Conservation (phyloP, 1,140 invertebrate species). For the Protaetia brevitarsis region DNA sequence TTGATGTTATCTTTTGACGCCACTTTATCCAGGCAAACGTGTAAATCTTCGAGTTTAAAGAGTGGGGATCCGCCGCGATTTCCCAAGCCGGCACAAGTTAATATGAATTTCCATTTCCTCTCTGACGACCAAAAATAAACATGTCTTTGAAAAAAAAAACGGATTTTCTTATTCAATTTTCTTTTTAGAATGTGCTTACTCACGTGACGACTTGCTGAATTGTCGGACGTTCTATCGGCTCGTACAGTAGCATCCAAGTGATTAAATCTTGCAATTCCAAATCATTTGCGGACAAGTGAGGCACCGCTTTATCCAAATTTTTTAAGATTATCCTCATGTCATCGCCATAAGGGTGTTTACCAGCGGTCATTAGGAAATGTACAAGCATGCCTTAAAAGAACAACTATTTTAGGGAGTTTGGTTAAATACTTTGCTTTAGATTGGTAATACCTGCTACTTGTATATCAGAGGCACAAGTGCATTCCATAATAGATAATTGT, state of each 20-base stretch:
- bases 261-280: constrained; percentile 43
- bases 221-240: constrained; percentile 41
- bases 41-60: constrained; percentile 30
- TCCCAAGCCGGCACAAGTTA: constrained; percentile 42
- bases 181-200: constrained; percentile 12
- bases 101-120: constrained; percentile 46
- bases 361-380: constrained; percentile 45
- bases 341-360: constrained; percentile 45
- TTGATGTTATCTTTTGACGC: constrained; percentile 36
- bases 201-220: constrained; percentile 45
- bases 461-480: constrained; percentile 43
- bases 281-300: constrained; percentile 28
- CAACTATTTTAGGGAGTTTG: background rate
- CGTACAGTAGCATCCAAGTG: constrained; percentile 45
- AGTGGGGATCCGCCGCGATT: constrained; percentile 27
- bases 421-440: background rate
- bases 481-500: constrained; percentile 34
- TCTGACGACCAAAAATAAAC: constrained; percentile 45
- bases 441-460: constrained; percentile 39
- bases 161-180: background rate
- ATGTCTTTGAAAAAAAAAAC: constrained; percentile 38
- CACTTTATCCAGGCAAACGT: constrained; percentile 32
- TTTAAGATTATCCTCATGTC: constrained; percentile 42
- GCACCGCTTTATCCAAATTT: constrained; percentile 37
- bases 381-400: constrained; percentile 43